Evolutionary conservation across 2,888 invertebrate genomes (phyloP).

Genomic region (Lepidocyrtoides sp.): DNA sequence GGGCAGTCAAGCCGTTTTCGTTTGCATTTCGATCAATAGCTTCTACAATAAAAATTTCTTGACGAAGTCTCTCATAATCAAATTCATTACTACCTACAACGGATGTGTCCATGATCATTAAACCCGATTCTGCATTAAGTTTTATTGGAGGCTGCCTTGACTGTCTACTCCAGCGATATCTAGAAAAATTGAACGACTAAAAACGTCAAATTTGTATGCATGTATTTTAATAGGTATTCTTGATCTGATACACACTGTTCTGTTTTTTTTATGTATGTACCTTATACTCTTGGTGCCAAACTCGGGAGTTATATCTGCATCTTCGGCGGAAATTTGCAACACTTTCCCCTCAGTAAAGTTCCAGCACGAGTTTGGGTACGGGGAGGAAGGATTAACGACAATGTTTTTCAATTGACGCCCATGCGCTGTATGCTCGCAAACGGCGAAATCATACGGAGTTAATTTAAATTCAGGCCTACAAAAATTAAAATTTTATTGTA

Average conservation of each 20-base stretch:
- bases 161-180: constrained; percentile 63
- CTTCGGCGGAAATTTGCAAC: constrained; percentile 42
- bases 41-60: constrained; percentile 87
- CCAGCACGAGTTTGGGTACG: too few relatives aligned
- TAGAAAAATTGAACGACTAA: too few relatives aligned
- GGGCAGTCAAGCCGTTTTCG: neutral
- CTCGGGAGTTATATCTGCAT: constrained; percentile 15
- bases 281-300: too few relatives aligned
- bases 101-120: constrained; percentile 89
- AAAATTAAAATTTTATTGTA: neutral
- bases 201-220: too few relatives aligned
- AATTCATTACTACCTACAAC: constrained; percentile 88
- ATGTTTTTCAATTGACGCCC: neutral
- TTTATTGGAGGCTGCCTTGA: constrained; percentile 56
- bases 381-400: too few relatives aligned
- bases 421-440: constrained; percentile 63
- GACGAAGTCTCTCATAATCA: constrained; percentile 89
- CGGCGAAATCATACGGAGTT: constrained; percentile 51
- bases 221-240: too few relatives aligned
- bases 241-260: too few relatives aligned
- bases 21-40: constrained; percentile 86
- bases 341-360: too few relatives aligned
- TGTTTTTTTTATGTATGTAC: too few relatives aligned
- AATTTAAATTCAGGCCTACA: constrained; percentile 57
- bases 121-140: constrained; percentile 89